These are phyloP conservation scores for Erebia ligea DNA, from an alignment of 2,888 invertebrate genomes.

Conservation along the genomic window DNA sequence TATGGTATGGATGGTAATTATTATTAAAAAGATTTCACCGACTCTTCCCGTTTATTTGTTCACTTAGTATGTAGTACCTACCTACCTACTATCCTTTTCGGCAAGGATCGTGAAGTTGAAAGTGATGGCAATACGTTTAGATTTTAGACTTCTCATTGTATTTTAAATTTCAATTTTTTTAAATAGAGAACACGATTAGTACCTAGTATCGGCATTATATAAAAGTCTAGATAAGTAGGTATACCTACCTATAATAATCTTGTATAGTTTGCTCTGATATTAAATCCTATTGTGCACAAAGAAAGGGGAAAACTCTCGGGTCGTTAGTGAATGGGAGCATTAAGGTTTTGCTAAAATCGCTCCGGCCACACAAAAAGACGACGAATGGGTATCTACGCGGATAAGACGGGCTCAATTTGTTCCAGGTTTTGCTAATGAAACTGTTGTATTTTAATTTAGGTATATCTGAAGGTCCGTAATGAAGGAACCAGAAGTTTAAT, in stretches of 20 bases:
- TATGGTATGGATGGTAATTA: too few species aligned
- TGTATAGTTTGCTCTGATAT: background rate
- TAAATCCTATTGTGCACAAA: constrained; percentile 12
- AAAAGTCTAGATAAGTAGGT: background rate
- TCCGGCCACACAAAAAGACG: constrained; percentile 2
- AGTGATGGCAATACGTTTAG: too few species aligned
- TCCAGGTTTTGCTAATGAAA: background rate
- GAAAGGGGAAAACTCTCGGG: constrained; percentile 6
- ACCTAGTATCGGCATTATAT: background rate
- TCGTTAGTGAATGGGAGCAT: constrained; percentile 20
- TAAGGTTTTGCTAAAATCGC: constrained; percentile 13
- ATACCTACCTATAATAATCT: background rate
- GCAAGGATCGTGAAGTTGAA: too few species aligned
- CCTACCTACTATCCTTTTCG: too few species aligned
- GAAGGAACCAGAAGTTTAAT: too few species aligned
- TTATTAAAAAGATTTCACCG: too few species aligned
- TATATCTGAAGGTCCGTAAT: too few species aligned
- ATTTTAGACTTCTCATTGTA: too few species aligned
- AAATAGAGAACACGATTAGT: too few species aligned
- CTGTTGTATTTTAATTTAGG: background rate
- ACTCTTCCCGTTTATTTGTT: too few species aligned
- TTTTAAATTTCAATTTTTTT: too few species aligned
- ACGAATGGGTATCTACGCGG: background rate
- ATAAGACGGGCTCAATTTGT: background rate
- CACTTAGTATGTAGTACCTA: too few species aligned